Evolutionary conservation across 2,113 vertebrate genomes (phyloP).

Genomic region (Hypanus sabinus): DNA sequence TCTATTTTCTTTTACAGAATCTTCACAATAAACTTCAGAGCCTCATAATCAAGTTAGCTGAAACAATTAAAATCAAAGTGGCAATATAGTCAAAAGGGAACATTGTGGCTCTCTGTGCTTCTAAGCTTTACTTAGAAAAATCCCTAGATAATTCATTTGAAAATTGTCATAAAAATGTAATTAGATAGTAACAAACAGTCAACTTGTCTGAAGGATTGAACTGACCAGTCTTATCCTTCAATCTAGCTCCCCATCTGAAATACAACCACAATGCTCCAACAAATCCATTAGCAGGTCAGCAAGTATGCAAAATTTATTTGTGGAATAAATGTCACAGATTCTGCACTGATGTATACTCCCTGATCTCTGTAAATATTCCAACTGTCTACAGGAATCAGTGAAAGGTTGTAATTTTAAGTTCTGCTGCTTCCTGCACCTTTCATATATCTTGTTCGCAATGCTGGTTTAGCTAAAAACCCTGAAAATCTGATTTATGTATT

Average conservation of each 20-base stretch:
- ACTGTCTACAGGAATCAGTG: not conserved
- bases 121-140: not conserved
- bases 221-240: constrained; percentile 6
- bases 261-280: not conserved
- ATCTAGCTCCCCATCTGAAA: not conserved
- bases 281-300: not conserved
- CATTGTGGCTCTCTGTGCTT: not conserved
- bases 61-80: not conserved
- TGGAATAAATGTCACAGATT: constrained; percentile 25
- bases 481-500: not conserved
- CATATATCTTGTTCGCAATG: not conserved
- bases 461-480: not conserved
- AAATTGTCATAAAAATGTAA: not conserved
- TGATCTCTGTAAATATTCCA: constrained; percentile 13
- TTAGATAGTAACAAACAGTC: not conserved
- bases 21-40: not conserved
- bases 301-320: not conserved
- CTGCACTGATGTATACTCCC: not conserved
- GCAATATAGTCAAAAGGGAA: not conserved
- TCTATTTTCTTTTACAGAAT: not conserved
- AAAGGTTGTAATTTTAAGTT: not conserved
- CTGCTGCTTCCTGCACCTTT: not conserved
- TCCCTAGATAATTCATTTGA: not conserved
- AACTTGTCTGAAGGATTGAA: not conserved
- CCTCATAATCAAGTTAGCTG: not conserved